Base-by-base conservation (phyloP, 2,888 invertebrate species). In the Ganaspis brasiliensis region DNA sequence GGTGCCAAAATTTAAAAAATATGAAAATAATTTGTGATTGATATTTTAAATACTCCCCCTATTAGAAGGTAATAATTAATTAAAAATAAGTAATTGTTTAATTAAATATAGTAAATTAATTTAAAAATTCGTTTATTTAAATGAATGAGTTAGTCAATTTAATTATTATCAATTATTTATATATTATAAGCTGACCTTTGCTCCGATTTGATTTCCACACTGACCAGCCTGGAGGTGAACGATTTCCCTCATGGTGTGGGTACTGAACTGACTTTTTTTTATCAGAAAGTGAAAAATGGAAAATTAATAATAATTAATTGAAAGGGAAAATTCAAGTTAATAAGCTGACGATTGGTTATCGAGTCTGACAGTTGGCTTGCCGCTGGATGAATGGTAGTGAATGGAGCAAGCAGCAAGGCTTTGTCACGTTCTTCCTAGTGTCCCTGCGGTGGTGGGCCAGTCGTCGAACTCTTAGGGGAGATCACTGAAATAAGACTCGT, bases 201-300 rank as follows among this genome's bases (percentile, higher is more conserved):
- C 97, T 88, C 98, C 98, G 91, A 98, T 98, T 93, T 98, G 98
- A 93, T 98, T 98, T 84, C 98, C 98, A 92, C 97, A 98, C 92
- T 97, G 97, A 83, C 98, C 98, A 85, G 97, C 96, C 92, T 98
- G 98, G 85, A 98, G 94, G 92, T 98, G 97, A 86, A 98, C 97
- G 91, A 98, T 98, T 95, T 98, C 98, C 93, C 98, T 95, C 98
- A 98, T 98, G 92, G 94, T 95, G 72, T 31, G 2, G 31, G 31
- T 52, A 16, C 9, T 37, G 6, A 5, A 21, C n/a, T 37, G 3
- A 16, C 14, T 63, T 26, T 59, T 6, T 59, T 57, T 35, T 57
- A 37, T 19, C n/a, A 1, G 16, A 52, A 3, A 14, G 14, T 14
- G 4, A 14, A 45, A 19, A 19, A n/a, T 19, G n/a, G 45, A 14